Evolutionary conservation across 2,797 vertebrate species (phyloP).

Genomic region (Siniperca scherzeri): DNA sequence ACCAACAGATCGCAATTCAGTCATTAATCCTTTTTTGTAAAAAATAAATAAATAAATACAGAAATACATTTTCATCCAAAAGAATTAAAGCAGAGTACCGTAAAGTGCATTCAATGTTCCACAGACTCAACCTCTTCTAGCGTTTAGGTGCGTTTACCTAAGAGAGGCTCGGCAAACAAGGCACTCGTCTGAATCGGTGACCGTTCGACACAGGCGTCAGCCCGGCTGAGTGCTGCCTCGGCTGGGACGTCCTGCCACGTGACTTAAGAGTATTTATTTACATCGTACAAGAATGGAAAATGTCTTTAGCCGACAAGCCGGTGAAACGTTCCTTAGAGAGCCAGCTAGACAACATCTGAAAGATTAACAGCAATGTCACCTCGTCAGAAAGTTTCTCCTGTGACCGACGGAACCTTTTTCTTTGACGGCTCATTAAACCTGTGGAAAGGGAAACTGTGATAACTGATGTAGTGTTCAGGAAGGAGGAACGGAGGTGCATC

Average conservation of each 20-base stretch:
- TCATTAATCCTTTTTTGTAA: constrained; percentile 1
- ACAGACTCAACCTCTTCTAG: constrained; percentile 28
- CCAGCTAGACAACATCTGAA: background rate
- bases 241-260: background rate
- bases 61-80: constrained; percentile 45
- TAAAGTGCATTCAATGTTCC: constrained; percentile 76
- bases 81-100: constrained; percentile 59
- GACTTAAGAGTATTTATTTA: constrained; percentile 22
- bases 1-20: constrained; percentile 25
- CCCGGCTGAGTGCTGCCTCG: constrained; percentile 27
- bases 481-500: background rate
- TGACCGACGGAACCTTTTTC: no score
- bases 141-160: constrained; percentile 17
- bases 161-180: constrained; percentile 38
- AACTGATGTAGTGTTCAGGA: background rate
- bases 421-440: background rate
- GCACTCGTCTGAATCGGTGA: constrained; percentile 47
- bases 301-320: background rate
- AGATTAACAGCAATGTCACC: background rate
- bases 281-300: background rate
- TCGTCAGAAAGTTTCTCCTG: background rate
- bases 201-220: constrained; percentile 27
- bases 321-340: background rate
- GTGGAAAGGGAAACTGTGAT: background rate
- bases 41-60: constrained; percentile 56